Evolutionary conservation across 2,113 vertebrate genomes (phyloP).

Genomic region (Redunca redunca): DNA sequence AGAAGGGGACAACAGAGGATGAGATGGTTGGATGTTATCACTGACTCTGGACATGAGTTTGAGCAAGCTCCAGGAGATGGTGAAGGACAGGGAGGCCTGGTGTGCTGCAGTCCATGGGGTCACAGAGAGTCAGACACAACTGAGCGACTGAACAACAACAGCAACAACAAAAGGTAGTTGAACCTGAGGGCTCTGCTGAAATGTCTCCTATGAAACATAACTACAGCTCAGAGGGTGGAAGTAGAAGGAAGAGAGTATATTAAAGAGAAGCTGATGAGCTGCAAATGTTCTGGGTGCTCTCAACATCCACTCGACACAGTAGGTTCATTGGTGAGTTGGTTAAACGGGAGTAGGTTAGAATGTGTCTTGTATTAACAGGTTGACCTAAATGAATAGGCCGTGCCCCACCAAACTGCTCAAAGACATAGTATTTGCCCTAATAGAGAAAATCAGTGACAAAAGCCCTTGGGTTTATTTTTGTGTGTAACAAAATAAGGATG

Average conservation of each 20-base stretch:
- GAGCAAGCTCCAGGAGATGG: background rate
- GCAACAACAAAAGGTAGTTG: background rate
- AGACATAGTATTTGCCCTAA: background rate
- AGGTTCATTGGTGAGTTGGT: background rate
- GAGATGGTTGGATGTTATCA: background rate
- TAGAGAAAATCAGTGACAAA: background rate
- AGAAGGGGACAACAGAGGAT: background rate
- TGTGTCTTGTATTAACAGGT: background rate
- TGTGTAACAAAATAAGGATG: background rate
- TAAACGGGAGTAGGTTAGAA: background rate
- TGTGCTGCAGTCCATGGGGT: background rate
- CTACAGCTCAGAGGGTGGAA: background rate
- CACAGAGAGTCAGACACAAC: background rate
- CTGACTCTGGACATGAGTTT: background rate
- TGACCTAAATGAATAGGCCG: background rate
- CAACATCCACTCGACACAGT: background rate
- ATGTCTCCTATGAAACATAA: background rate
- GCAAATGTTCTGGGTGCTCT: background rate
- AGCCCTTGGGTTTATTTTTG: background rate
- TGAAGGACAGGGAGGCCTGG: background rate
- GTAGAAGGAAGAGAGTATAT: background rate
- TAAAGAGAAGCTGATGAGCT: background rate
- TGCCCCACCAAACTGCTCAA: background rate
- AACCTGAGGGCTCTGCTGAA: background rate
- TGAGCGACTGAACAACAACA: background rate